phyloP scores from a whole-genome alignment of 2,797 vertebrate genomes.

The Tachyglossus aculeatus region DNA sequence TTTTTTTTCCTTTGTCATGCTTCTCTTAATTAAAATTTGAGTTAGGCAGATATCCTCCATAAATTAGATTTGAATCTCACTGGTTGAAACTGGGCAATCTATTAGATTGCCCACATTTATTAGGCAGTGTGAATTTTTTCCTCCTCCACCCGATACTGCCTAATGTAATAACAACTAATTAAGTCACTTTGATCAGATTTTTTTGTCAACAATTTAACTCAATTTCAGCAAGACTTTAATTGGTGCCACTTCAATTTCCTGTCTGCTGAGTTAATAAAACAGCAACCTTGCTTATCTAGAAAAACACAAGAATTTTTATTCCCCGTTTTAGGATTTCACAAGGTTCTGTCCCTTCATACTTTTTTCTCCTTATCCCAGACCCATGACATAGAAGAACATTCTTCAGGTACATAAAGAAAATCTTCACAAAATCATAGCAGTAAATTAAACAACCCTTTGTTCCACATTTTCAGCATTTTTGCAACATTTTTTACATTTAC shows the following conservation, averaged over 20 bases:
- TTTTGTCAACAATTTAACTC: constrained; percentile 17
- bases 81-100: constrained; percentile 21
- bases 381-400: constrained; percentile 24
- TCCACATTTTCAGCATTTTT: constrained; percentile 29
- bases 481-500: constrained; percentile 27
- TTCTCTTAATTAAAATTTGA: too few relatives aligned
- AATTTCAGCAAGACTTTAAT: constrained; percentile 19
- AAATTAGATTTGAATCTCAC: constrained; percentile 17
- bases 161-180: constrained; percentile 11
- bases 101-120: not conserved
- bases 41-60: not conserved
- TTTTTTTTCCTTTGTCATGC: too few relatives aligned
- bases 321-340: constrained; percentile 29
- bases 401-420: constrained; percentile 30
- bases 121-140: not conserved
- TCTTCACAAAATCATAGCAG: constrained; percentile 13
- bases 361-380: constrained; percentile 16
- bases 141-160: not conserved
- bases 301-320: not conserved
- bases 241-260: not conserved
- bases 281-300: not conserved
- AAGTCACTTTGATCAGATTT: constrained; percentile 5
- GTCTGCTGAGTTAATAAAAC: not conserved
- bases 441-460: constrained; percentile 15
- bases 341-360: constrained; percentile 16